Evolutionary conservation across 2,888 invertebrate species (phyloP).

Genomic region (Sclerodermus sp.): DNA sequence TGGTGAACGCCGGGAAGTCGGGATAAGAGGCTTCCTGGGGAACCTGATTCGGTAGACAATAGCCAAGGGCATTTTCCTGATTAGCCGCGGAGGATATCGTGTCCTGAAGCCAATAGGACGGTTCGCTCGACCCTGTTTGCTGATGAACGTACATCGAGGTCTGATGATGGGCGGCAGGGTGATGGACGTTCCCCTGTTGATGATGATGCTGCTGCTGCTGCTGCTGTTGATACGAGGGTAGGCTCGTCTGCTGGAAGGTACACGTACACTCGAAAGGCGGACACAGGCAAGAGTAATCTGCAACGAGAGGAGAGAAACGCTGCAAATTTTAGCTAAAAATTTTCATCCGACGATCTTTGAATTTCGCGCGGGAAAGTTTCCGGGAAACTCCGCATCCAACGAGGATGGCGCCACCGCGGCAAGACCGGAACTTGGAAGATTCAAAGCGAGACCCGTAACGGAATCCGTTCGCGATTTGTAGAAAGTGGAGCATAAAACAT

Average conservation of each 20-base stretch:
- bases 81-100: conserved; percentile 44
- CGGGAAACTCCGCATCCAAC: too few species aligned
- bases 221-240: conserved; percentile 32
- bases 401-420: too few species aligned
- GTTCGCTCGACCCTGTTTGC: conserved; percentile 35
- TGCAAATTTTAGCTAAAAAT: too few species aligned
- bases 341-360: too few species aligned
- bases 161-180: conserved; percentile 33
- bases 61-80: conserved; percentile 53
- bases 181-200: too few species aligned
- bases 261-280: conserved; percentile 77
- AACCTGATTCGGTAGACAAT: conserved; percentile 53
- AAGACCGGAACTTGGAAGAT: too few species aligned
- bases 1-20: conserved; percentile 65
- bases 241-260: conserved; percentile 56
- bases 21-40: conserved; percentile 52
- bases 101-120: conserved; percentile 55
- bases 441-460: too few species aligned
- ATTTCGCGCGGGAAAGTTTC: too few species aligned
- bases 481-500: not conserved
- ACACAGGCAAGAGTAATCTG: conserved; percentile 69
- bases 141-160: conserved; percentile 28
- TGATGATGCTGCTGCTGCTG: too few species aligned
- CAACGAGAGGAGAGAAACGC: conserved; percentile 31
- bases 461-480: too few species aligned